A percentile compares a stretch with the other conserved stretches of the same genome.
Evolutionary conservation across 1,140 invertebrate species (phyloP).

Genomic region (Drosophila littoralis): DNA sequence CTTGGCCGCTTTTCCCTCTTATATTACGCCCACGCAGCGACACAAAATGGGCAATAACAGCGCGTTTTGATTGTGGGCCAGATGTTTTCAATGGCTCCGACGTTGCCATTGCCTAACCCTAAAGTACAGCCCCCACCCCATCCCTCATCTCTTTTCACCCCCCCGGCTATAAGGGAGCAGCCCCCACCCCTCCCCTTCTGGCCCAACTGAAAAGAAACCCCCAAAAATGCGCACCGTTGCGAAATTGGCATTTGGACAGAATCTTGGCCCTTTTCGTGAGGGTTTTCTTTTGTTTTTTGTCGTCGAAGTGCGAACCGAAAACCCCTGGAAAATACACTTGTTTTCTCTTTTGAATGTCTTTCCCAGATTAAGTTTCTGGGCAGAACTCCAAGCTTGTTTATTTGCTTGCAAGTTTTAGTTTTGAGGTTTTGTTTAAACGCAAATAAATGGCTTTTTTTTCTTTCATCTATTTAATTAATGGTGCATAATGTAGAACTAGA

Average conservation of each 20-base stretch:
- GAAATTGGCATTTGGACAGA: conserved; percentile 52
- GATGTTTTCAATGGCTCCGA: conserved; percentile 62
- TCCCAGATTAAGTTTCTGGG: no score
- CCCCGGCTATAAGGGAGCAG: neutral
- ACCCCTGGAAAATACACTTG: no score
- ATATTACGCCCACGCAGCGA: conserved; percentile 60
- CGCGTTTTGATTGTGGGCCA: conserved; percentile 65
- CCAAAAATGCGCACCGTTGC: conserved; percentile 47
- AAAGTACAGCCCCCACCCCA: conserved; percentile 35
- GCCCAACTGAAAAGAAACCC: neutral
- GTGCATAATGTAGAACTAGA: no score
- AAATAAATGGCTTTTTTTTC: no score
- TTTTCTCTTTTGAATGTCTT: no score
- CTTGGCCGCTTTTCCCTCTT: conserved; percentile 14
- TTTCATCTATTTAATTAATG: no score
- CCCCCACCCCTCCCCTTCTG: neutral
- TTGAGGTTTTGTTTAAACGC: no score
- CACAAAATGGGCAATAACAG: conserved; percentile 63
- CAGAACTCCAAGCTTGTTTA: no score
- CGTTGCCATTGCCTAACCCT: conserved; percentile 55
- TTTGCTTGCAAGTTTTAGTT: no score
- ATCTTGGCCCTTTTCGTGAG: conserved; percentile 12
- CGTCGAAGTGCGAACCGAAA: no score
- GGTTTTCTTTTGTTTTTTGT: neutral
- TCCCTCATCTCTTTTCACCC: neutral